Evolutionary conservation across 2,888 invertebrate genomes (phyloP).

Genomic region (Plutella xylostella): DNA sequence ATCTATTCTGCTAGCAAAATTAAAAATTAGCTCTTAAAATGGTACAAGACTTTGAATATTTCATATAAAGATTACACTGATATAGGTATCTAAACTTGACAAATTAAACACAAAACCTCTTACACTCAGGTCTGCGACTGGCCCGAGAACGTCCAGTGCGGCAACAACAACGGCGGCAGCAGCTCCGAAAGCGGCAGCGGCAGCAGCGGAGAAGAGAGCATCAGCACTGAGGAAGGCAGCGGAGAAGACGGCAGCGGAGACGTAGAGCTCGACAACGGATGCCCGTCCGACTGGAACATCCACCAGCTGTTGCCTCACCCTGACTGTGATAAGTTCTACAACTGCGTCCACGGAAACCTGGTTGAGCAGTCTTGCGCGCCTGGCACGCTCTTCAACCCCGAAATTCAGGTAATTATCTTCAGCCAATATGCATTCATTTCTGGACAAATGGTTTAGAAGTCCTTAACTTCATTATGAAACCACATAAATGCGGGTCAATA

Average conservation of each 20-base stretch:
- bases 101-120: neutral
- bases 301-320: conserved; percentile 33
- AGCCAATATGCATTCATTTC: no score
- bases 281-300: conserved; percentile 26
- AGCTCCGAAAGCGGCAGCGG: conserved; percentile 5
- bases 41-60: neutral
- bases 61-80: neutral
- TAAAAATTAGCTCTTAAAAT: no score
- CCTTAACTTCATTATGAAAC: no score
- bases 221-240: conserved; percentile 5
- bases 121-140: conserved; percentile 23
- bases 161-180: neutral
- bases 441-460: no score
- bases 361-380: conserved; percentile 25
- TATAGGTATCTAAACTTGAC: neutral
- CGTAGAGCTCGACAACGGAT: conserved; percentile 26
- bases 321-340: conserved; percentile 32
- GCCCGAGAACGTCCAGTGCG: conserved; percentile 21
- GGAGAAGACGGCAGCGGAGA: conserved; percentile 6
- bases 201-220: conserved; percentile 5
- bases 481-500: no score
- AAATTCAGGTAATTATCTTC: conserved; percentile 27
- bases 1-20: no score
- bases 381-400: conserved; percentile 32
- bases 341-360: conserved; percentile 30